Base-by-base conservation (phyloP, 2,888 invertebrate species). In the Dastarcus helophoroides region DNA sequence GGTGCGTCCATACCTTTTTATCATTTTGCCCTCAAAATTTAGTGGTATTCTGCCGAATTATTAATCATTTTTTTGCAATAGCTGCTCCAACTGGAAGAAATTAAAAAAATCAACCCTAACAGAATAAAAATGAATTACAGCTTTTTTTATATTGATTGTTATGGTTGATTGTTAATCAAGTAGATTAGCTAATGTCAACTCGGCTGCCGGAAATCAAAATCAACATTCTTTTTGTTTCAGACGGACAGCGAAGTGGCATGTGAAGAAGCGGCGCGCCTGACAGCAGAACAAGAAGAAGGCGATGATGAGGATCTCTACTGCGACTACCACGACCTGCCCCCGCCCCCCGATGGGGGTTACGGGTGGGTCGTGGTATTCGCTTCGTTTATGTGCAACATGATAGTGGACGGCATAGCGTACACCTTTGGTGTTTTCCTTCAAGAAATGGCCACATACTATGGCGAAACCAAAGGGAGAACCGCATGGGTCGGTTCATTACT, bases 391-490 rank as follows among this genome's bases (percentile, higher is more conserved):
- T 91, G 91, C 65, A 95, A 97, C 72, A 76, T 97, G 69, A 85
- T 97, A 47, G 93, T 98, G 33, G 97, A 98, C 62, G 98, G 91
- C 47, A 91, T 98, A 40, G 89, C 93, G n/a, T 97, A 95, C 64
- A 90, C 94, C 4, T 98, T 97, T 62, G 95, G 97, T 31, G 83
- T 95, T 53, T 89, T 90, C 66, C 71, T 90, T 26, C 71, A 74
- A 14, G 78, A 83, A 51, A 79, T 90, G 50, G 83, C 83, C 37
- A 65, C 62, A 2, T 78, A 78, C 56, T 98, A 89, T 58, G 77
- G 77, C 13, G 84, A 83, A 54, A 83, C 86, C 31, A 84, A 83
- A 51, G 86, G 86, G 32, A 86, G 78, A 42, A 82, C 83, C 19
- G 88, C 95, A 27, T 89, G 91, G 84, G 86, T 91, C 33, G 94